Evolutionary conservation across 2,113 vertebrate genomes (phyloP), one percentile per base, ranked within the genome.

Genomic region (Rhinolophus sinicus): DNA sequence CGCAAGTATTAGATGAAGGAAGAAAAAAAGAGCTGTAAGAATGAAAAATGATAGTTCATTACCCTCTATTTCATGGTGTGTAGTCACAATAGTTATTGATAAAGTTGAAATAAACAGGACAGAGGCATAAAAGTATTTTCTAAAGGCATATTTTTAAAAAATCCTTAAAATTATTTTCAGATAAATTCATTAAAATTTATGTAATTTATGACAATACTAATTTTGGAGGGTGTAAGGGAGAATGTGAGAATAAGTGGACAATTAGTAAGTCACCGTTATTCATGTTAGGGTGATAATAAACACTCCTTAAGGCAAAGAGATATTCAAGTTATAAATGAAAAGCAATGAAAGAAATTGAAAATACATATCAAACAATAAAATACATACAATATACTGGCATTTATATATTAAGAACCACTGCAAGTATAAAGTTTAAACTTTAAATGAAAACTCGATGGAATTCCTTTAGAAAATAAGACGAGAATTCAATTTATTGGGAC

Each of bases 251-350:
- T 22, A 30, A 40, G 4, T 60, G 8, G 6, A 81, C 86, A 90
- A 78, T 83, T 82, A 78, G 28, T 60, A 87, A 95, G 89, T 82
- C 24, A 33, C 93, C 96, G 38, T 60, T 64, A 87, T 83, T 89
- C 24, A n/a, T 38, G n/a, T 78, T 44, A 33, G 33, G 18, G 15
- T 83, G 21, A 5, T 81, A 86, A 95, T 78, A 95, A 94, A 91
- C 3, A 50, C 13, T 94, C 40, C 75, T 75, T 78, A 11, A n/a
- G 26, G n/a, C 44, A 94, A 86, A 92, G 38, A 73, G 14, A 93
- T 87, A 92, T 84, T 89, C 82, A 91, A 94, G 16, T 47, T 80
- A 19, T 30, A 82, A 82, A 33, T 67, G 15, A 94, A 81, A 94
- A 33, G 19, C 80, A 84, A 88, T 93, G 85, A 81, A 93, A 52